A percentile compares a stretch with the other conserved stretches of the same genome.
These are phyloP conservation scores for Chaenogobius annularis DNA, from an alignment of 2,113 vertebrate species.

Conservation along the genomic window DNA sequence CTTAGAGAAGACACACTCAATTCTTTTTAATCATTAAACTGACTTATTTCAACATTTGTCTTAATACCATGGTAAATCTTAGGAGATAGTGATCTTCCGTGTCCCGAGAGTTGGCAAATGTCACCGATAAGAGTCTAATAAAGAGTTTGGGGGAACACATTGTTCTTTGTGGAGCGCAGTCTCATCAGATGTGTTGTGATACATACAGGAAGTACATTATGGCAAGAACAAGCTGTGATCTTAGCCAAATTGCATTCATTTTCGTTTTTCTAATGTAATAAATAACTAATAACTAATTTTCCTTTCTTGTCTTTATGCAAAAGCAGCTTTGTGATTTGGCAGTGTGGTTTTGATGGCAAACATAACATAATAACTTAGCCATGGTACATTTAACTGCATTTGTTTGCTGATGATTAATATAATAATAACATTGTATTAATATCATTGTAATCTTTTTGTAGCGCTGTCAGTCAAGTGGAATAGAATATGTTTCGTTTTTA, in stretches of 20 bases:
- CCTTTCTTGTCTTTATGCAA: background rate
- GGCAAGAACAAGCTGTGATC: conserved; percentile 4
- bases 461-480: background rate
- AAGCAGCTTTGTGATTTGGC: background rate
- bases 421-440: background rate
- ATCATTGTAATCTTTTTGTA: background rate
- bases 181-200: conserved; percentile 16
- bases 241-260: background rate
- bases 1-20: background rate
- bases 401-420: no score
- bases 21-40: background rate
- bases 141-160: background rate
- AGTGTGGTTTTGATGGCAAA: background rate
- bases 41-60: background rate
- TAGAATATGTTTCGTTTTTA: background rate
- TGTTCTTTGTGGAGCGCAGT: background rate
- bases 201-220: background rate
- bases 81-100: background rate
- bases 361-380: no score
- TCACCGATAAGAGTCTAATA: conserved; percentile 22
- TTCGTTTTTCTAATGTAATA: background rate
- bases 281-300: background rate
- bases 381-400: no score
- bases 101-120: conserved; percentile 17
- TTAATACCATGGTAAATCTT: background rate